Evolutionary conservation across 1,140 invertebrate genomes (phyloP).

Genomic region (Glossosoma conforme): DNA sequence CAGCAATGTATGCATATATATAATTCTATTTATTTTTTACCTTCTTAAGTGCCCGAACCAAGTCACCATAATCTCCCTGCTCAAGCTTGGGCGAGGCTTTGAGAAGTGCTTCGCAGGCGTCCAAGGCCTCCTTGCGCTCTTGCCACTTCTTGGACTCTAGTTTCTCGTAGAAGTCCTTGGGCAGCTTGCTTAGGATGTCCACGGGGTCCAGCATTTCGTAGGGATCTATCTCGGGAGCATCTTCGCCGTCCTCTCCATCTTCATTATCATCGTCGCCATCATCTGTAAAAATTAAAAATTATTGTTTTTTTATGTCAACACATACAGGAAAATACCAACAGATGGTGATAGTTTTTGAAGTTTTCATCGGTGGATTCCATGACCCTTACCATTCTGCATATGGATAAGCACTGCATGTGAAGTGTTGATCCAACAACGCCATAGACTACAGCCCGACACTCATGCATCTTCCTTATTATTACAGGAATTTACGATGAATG

Average conservation of each 20-base stretch:
- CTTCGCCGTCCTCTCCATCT: slow-evolving; percentile 55
- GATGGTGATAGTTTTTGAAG: no score
- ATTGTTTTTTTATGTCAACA: no score
- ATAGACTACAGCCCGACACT: no score
- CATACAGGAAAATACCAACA: no score
- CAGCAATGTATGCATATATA: no score
- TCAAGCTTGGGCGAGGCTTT: slow-evolving; percentile 81
- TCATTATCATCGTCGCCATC: slow-evolving; percentile 46
- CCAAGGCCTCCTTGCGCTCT: slow-evolving; percentile 88
- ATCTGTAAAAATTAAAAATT: slow-evolving; percentile 14
- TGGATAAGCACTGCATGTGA: no score
- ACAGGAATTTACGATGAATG: no score
- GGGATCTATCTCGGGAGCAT: slow-evolving; percentile 74
- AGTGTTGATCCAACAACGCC: no score
- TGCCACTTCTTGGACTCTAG: slow-evolving; percentile 97
- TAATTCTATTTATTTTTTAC: no score
- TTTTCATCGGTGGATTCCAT: no score
- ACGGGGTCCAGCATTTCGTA: slow-evolving; percentile 88
- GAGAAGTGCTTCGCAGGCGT: slow-evolving; percentile 71
- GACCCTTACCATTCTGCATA: no score
- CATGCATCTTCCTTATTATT: no score
- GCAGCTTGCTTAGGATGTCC: slow-evolving; percentile 87
- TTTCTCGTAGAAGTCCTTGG: slow-evolving; percentile 95
- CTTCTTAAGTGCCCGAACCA: slow-evolving; percentile 85
- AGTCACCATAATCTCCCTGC: slow-evolving; percentile 86